Base-by-base conservation (phyloP, 2,888 invertebrate genomes). In the Loripinus fragilis region DNA sequence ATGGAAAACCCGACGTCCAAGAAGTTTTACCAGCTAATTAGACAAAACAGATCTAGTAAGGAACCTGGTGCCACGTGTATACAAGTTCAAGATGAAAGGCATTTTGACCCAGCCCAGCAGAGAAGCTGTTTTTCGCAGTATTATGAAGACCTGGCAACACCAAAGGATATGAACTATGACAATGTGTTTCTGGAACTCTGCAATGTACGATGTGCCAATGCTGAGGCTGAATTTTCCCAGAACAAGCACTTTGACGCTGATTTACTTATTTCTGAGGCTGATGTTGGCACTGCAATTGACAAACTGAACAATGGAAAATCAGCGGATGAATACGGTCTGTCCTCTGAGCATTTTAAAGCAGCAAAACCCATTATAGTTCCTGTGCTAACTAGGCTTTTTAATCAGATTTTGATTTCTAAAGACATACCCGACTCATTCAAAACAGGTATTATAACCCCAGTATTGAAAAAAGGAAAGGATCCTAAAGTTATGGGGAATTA, bases 401-500 rank as follows among this genome's bases (percentile, higher is more conserved):
- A 67, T 28, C n/a, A 3, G 20, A 67, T 67, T 7, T 3, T 67
- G 17, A 8, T 12, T 23, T 12, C 2, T 25, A 67, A 67, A 17
- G 17, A 42, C 25, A 28, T 67, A 23, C 67, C 67, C 12, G 38
- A 38, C 10, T 25, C n/a, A n/a, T 67, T 67, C 42, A 41, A 67
- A 23, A 45, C 45, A 41, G 42, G 67, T 15, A 25, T 67, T 17
- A 45, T 67, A 2, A 67, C 67, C 42, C 38, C 67, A 25, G 67
- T 67, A 8, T 17, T 67, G 17, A 67, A 67, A 38, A 67, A 67
- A 38, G 67, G n/a, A 15, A 42, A 67, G 28, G 67, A 67, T n/a
- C 25, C 67, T 1, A 42, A 41, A 10, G 5, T 25, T 2, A 25
- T 67, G 67, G 41, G 33, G 15, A 67, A 67, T 33, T 67, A 67